Conservation (phyloP, 1,140 invertebrate species). For the Oscheius sp. region DNA sequence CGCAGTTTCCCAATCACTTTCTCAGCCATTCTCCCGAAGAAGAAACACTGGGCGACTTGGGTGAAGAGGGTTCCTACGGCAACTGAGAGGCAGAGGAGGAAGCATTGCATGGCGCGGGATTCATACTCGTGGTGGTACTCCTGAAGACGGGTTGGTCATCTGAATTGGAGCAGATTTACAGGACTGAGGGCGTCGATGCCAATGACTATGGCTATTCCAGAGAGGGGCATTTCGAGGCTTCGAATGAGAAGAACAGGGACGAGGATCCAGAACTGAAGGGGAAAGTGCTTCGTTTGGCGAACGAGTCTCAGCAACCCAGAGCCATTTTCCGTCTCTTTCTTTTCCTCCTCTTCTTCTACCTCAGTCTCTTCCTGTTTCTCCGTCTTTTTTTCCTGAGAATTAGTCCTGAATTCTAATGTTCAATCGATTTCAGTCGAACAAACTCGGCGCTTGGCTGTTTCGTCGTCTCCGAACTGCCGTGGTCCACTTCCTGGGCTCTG, state of each 20-base stretch:
- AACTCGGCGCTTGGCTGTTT: neutral
- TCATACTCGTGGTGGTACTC: too few relatives aligned
- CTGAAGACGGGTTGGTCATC: too few relatives aligned
- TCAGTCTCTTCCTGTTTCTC: neutral
- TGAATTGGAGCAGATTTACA: too few relatives aligned
- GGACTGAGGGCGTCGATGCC: neutral
- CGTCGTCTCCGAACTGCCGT: neutral
- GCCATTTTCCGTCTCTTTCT: neutral
- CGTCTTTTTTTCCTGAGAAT: too few relatives aligned
- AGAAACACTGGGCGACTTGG: too few relatives aligned
- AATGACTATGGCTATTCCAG: neutral
- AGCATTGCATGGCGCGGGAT: too few relatives aligned
- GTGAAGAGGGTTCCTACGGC: too few relatives aligned
- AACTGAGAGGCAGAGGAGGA: too few relatives aligned
- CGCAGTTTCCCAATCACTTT: neutral
- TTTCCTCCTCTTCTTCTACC: neutral
- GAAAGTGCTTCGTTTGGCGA: neutral
- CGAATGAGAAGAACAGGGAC: neutral
- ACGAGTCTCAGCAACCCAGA: neutral
- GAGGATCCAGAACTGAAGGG: neutral
- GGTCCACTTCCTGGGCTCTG: conserved; percentile 4
- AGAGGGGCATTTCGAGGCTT: neutral
- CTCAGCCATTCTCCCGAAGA: too few relatives aligned
- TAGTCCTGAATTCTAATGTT: neutral
- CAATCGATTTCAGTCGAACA: neutral